Conservation (phyloP, 2,888 invertebrate genomes). For the Meliscaeva auricollis region DNA sequence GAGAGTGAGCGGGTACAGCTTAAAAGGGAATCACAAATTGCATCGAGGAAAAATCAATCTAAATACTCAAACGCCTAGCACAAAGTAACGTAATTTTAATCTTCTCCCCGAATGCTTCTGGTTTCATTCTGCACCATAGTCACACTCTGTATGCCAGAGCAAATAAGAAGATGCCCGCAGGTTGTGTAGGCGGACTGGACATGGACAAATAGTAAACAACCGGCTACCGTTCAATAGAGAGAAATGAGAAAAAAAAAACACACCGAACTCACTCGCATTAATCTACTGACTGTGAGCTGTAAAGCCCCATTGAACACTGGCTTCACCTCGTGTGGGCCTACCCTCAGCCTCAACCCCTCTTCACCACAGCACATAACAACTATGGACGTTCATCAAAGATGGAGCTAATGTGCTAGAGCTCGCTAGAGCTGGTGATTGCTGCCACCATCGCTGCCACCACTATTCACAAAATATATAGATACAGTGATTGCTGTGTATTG, state of each 20-base stretch:
- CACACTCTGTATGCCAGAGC: conserved; percentile 10
- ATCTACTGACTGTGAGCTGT: conserved; percentile 62
- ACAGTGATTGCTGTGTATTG: conserved; percentile 27
- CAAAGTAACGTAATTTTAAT: conserved; percentile 67
- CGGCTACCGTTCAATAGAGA: conserved; percentile 60
- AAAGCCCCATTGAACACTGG: conserved; percentile 55
- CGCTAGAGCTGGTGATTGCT: conserved; percentile 22
- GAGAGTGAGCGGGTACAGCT: neutral
- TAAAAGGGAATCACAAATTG: conserved; percentile 37
- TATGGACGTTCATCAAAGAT: conserved; percentile 72
- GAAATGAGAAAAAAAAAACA: neutral
- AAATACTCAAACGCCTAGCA: conserved; percentile 63
- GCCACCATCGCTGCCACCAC: conserved; percentile 8
- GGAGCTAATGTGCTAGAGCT: conserved; percentile 42
- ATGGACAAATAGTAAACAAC: conserved; percentile 28
- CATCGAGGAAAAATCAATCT: conserved; percentile 62
- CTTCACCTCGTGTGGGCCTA: conserved; percentile 32
- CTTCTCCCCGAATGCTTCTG: conserved; percentile 60
- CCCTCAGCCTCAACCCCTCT: neutral
- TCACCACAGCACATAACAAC: neutral
- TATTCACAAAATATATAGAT: conserved; percentile 31
- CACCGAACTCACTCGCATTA: conserved; percentile 61
- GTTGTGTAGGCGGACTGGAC: conserved; percentile 59
- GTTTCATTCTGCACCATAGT: neutral
- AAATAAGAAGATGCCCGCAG: conserved; percentile 35